Base-by-base conservation (phyloP, 2,113 vertebrate species). In the Ctenodactylus gundi region DNA sequence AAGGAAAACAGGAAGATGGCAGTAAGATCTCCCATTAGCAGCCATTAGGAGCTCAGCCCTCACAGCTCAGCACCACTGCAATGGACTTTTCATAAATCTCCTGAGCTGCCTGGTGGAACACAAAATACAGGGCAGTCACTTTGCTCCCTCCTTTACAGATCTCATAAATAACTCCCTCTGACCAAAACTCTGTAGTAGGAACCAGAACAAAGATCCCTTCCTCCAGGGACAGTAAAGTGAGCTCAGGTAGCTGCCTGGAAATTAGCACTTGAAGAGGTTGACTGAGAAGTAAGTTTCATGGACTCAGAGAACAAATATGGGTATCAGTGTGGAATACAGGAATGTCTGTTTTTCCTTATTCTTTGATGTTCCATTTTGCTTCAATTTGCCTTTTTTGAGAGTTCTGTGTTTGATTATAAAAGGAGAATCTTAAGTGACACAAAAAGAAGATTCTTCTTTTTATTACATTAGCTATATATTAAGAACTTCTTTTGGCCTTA, bases 71-170 rank as follows among this genome's bases (percentile, higher is more conserved):
- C 87, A 93, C 94, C 67, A 23, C 90, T 72, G 51, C 55, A 57
- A 92, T 96, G 83, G 92, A 94, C 95, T 96, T 93, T 92, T 92
- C 95, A 95, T 97, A 93, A 96, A 96, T 96, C 85, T 93, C 92
- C 88, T 77, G 87, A 92, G 85, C 55, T 93, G 85, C 77, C 58
- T 60, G 21, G 5, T 92, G 85, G 81, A 96, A 88, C 80, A 49
- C 34, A 85, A 91, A 65, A 93, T 81, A 87, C 77, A 94, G 82
- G 62, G 70, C 81, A 81, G 46, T 70, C 80, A 4, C 62, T 76
- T 36, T 39, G n/a, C 72, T 93, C 64, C 44, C 62, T 51, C 31
- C 65, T 78, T 80, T 81, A 90, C 85, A 87, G 84, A 72, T 70
- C 29, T 46, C 65, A 39, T 93, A 81, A 91, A 88, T 93, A 81